phyloP scores from a whole-genome alignment of 2,888 invertebrate species.

The Phania funesta region DNA sequence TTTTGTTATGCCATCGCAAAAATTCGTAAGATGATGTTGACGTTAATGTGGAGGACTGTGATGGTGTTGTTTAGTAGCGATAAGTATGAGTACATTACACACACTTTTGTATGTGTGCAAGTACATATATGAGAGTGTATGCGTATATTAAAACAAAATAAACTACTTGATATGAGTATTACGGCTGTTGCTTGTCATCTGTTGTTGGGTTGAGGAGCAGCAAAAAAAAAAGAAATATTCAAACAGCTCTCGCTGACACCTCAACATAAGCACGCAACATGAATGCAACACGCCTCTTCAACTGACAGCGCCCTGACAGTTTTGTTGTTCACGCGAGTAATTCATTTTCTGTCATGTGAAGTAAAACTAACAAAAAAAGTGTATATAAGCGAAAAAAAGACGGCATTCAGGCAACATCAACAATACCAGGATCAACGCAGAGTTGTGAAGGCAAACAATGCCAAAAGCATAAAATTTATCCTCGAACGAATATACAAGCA shows the following conservation, averaged over 20 bases:
- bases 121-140: not conserved
- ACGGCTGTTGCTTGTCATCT: conserved; percentile 66
- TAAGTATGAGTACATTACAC: conserved; percentile 6
- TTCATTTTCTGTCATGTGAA: conserved; percentile 75
- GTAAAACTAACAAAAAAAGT: conserved; percentile 66
- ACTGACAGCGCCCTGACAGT: conserved; percentile 79
- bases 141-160: conserved; percentile 3
- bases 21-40: conserved; percentile 39
- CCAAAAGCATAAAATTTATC: conserved; percentile 61
- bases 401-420: conserved; percentile 52
- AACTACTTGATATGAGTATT: conserved; percentile 33
- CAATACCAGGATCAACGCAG: conserved; percentile 66
- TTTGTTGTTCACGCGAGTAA: conserved; percentile 80
- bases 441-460: conserved; percentile 60
- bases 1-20: conserved; percentile 37
- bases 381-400: conserved; percentile 40
- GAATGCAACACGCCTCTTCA: conserved; percentile 71
- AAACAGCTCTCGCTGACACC: conserved; percentile 75
- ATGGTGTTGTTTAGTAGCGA: conserved; percentile 29
- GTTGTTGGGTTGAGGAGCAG: conserved; percentile 38
- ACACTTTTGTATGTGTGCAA: not conserved
- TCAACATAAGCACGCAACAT: conserved; percentile 71
- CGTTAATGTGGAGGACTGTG: conserved; percentile 42
- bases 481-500: not conserved
- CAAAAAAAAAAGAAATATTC: conserved; percentile 68